Evolutionary conservation across 2,888 invertebrate species (phyloP), one percentile per base, ranked within the genome.

Genomic region (Spilarctia lutea): DNA sequence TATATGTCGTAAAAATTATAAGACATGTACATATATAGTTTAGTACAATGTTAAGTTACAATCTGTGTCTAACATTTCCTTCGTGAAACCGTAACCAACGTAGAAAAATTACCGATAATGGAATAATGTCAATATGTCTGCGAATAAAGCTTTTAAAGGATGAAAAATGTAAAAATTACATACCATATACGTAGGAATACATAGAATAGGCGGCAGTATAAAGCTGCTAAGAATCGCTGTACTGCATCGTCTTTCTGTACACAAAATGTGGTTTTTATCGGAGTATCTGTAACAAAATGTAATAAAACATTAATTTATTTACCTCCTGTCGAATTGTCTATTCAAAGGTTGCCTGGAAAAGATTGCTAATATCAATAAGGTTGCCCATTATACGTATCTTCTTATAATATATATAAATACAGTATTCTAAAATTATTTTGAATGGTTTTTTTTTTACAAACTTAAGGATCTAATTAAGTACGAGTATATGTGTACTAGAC

Each of bases 171-270:
- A 13, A 56, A 4, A 42, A 20, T 39, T 60, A 70, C 67, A 10
- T 87, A 96, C 97, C 91, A 98, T 96, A 90, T 97, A 98, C 71
- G 98, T 98, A 0, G 99, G 99, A 74, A 98, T 96, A 91, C 98
- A 99, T 33, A 98, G 96, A 73, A 98, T 93, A 0, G 98, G 96
- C 6, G 98, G 98, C 24, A 97, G 95, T 72, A 98, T 87, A 89
- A 98, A 98, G 81, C 98, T 98, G 85, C 97, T 96, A 35, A 97
- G 90, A 75, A 99, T 98, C 20, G 98, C 98, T 65, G 97, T 94
- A 74, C 97, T 97, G 88, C 99, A 98, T 75, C 98, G 96, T 48
- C 96, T 94, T 86, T 98, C 97, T 39, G 98, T 97, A 90, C 98
- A 99, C 85, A 98, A 96, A 33, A 97, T 96, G 88, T 97, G 97